These are phyloP conservation scores for Callinectes sapidus DNA, from an alignment of 2,888 invertebrate species.

Conservation along the genomic window DNA sequence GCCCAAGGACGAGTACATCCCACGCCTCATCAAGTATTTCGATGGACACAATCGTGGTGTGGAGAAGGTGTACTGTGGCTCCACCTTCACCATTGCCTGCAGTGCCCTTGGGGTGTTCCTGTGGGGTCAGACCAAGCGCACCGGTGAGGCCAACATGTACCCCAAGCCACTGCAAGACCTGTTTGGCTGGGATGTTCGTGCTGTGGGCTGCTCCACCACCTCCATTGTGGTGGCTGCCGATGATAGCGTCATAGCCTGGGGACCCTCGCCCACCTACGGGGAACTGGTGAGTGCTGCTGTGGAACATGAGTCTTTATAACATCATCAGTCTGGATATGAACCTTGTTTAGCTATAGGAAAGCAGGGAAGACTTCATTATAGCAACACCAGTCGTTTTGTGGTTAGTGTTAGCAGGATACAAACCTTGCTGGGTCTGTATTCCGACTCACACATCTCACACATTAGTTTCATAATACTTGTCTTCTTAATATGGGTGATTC, in stretches of 20 bases:
- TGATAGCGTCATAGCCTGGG: constrained; percentile 93
- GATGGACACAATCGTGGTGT: constrained; percentile 90
- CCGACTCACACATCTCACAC: too few relatives aligned
- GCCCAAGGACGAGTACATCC: constrained; percentile 92
- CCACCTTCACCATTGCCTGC: constrained; percentile 89
- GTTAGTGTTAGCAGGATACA: too few relatives aligned
- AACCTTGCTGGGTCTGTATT: too few relatives aligned
- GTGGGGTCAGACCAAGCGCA: constrained; percentile 94
- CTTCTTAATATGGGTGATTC: too few relatives aligned
- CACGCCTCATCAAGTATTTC: constrained; percentile 90
- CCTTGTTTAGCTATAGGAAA: too few relatives aligned
- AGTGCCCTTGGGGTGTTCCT: constrained; percentile 88
- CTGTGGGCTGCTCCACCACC: constrained; percentile 88
- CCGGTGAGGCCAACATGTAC: constrained; percentile 97
- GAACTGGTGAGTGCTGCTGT: constrained; percentile 82
- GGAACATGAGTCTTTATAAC: neutral
- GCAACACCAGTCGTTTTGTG: too few relatives aligned
- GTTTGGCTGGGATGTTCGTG: constrained; percentile 93
- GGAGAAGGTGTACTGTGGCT: constrained; percentile 82
- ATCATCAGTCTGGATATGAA: too few relatives aligned
- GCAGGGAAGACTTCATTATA: too few relatives aligned
- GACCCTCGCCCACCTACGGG: constrained; percentile 94
- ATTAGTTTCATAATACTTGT: too few relatives aligned
- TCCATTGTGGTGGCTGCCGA: constrained; percentile 91
- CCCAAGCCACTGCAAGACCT: constrained; percentile 95